A percentile compares a stretch with the other conserved stretches of the same genome.
These are phyloP conservation scores for Acyrthosiphon pisum DNA, from an alignment of 1,140 invertebrate genomes.

Conservation along the genomic window DNA sequence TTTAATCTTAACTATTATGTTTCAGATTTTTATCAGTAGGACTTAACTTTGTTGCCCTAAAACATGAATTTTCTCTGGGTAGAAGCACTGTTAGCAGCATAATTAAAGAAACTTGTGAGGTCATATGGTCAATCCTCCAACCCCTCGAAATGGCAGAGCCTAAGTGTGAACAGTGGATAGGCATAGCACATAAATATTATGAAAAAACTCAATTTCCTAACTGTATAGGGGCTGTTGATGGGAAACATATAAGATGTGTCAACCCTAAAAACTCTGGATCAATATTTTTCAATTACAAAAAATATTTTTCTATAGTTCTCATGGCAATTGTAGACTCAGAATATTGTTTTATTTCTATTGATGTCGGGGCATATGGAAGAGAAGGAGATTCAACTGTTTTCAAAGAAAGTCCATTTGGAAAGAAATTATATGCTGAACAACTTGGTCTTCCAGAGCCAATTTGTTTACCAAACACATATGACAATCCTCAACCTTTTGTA, in stretches of 20 bases:
- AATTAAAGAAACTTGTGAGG: not conserved
- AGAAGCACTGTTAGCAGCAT: not conserved
- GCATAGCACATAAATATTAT: not conserved
- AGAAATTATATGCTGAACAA: not conserved
- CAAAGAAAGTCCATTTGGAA: constrained; percentile 34
- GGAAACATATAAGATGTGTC: constrained; percentile 48
- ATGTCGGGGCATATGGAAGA: constrained; percentile 51
- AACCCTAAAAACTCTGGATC: constrained; percentile 20
- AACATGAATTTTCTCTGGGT: not conserved
- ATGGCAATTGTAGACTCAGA: constrained; percentile 22
- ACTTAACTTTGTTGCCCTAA: not conserved
- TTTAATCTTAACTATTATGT: not conserved
- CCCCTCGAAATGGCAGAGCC: not conserved
- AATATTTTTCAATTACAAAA: constrained; percentile 52
- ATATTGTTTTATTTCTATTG: constrained; percentile 35
- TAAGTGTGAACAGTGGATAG: not conserved
- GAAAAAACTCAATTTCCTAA: constrained; percentile 13
- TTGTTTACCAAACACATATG: constrained; percentile 20
- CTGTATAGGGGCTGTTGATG: not conserved
- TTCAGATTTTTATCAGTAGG: not conserved
- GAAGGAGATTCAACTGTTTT: constrained; percentile 56
- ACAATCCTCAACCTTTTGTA: constrained; percentile 8
- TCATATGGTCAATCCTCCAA: not conserved
- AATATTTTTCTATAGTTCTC: constrained; percentile 47
- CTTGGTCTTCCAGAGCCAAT: not conserved